Evolutionary conservation across 2,797 vertebrate species (phyloP).

Genomic region (Bradypodion ventrale): DNA sequence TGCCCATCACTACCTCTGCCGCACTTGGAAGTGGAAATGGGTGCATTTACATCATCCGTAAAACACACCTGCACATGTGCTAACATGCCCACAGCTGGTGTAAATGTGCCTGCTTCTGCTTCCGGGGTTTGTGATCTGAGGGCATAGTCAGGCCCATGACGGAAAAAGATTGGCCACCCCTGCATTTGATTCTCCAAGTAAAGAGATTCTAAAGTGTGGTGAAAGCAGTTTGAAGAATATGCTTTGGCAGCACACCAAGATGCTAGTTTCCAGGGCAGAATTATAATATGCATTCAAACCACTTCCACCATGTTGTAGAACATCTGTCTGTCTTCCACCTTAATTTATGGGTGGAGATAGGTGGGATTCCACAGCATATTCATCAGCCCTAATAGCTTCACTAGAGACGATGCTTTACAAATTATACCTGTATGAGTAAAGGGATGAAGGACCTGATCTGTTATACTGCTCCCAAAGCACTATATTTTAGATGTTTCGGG

Average conservation of each 20-base stretch:
- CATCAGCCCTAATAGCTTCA: background rate
- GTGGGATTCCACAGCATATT: background rate
- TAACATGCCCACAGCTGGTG: too few species aligned
- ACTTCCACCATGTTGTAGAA: background rate
- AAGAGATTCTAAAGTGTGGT: background rate
- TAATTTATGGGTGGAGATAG: background rate
- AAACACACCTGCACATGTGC: too few species aligned
- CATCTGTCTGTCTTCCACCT: background rate
- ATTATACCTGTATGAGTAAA: background rate
- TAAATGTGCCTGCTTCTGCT: too few species aligned
- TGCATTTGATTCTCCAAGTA: background rate
- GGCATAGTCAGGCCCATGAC: too few species aligned
- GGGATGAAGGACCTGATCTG: background rate
- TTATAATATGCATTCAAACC: background rate
- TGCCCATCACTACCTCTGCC: too few species aligned
- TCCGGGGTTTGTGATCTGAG: too few species aligned
- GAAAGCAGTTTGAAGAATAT: conserved; percentile 1
- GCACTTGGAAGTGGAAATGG: too few species aligned
- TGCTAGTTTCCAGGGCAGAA: background rate
- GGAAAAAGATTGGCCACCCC: too few species aligned
- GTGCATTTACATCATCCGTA: too few species aligned
- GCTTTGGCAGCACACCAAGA: background rate
- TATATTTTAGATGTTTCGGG: background rate
- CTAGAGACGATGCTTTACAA: background rate
- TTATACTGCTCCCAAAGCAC: too few species aligned